Conservation (phyloP, 2,113 vertebrate species). For the Eleginops maclovinus region DNA sequence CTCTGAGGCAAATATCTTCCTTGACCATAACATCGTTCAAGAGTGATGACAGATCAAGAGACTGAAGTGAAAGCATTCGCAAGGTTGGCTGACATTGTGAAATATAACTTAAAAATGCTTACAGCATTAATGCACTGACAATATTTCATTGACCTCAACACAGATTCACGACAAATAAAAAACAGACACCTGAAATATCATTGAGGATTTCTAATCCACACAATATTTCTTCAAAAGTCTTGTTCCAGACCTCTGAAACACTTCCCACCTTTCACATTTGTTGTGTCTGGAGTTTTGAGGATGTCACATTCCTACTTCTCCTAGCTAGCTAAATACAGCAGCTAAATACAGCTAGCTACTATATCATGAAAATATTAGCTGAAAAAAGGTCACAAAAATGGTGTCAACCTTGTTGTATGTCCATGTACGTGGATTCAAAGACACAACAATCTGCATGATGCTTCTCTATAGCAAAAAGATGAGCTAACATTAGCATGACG, state of each 20-base stretch:
- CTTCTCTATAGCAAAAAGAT: too few relatives aligned
- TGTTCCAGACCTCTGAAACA: not conserved
- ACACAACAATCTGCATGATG: not conserved
- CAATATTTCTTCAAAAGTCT: not conserved
- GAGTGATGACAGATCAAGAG: constrained; percentile 31
- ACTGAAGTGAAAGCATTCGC: not conserved
- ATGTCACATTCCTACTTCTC: not conserved
- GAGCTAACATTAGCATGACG: too few relatives aligned
- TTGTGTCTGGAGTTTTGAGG: not conserved
- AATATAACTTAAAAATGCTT: not conserved
- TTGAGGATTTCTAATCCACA: not conserved
- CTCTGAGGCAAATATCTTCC: constrained; percentile 47
- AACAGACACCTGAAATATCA: not conserved
- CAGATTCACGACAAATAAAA: not conserved
- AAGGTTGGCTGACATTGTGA: not conserved
- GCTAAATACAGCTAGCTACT: too few relatives aligned
- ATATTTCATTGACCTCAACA: too few relatives aligned
- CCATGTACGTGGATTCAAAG: not conserved
- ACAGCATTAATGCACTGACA: not conserved
- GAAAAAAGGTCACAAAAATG: not conserved
- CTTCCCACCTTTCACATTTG: not conserved
- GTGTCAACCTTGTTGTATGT: not conserved
- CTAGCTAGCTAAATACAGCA: not conserved
- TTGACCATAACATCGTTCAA: constrained; percentile 26
- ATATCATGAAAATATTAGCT: not conserved